Percentiles rank a stretch among this genome's conserved stretches.
Evolutionary conservation across 2,113 vertebrate genomes (phyloP).

Genomic region (Vidua macroura): DNA sequence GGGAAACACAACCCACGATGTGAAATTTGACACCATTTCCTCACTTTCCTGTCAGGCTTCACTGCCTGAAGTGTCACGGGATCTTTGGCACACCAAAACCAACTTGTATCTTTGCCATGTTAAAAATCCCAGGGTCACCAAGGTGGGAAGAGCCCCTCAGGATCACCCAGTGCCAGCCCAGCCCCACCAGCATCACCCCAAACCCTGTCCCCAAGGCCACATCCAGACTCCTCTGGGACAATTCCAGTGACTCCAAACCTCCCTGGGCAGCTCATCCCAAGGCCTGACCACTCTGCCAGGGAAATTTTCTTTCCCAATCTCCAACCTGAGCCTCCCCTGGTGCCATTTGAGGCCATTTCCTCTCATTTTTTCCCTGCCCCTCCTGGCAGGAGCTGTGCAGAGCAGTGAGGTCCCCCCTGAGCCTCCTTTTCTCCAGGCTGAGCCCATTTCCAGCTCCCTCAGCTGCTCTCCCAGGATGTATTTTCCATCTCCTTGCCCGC

Average conservation of each 20-base stretch:
- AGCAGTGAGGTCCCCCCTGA: background rate
- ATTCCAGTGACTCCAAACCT: background rate
- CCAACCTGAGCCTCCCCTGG: background rate
- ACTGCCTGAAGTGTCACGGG: background rate
- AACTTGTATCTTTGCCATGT: background rate
- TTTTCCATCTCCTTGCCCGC: background rate
- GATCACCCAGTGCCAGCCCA: background rate
- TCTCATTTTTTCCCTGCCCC: background rate
- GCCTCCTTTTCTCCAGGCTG: rapidly evolving
- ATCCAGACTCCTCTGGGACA: background rate
- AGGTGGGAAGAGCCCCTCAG: rapidly evolving
- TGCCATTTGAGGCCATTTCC: background rate
- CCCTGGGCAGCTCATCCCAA: background rate
- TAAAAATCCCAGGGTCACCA: background rate
- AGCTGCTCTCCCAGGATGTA: background rate
- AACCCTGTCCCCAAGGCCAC: background rate
- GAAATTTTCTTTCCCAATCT: background rate
- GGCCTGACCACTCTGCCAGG: background rate
- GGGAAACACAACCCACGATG: background rate
- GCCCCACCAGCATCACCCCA: background rate
- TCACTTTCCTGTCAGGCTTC: background rate
- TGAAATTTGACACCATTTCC: background rate
- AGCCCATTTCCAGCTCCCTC: background rate
- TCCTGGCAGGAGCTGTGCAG: background rate
- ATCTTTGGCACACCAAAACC: background rate